Conservation (phyloP, 2,888 invertebrate species). For the Orthosia incerta region DNA sequence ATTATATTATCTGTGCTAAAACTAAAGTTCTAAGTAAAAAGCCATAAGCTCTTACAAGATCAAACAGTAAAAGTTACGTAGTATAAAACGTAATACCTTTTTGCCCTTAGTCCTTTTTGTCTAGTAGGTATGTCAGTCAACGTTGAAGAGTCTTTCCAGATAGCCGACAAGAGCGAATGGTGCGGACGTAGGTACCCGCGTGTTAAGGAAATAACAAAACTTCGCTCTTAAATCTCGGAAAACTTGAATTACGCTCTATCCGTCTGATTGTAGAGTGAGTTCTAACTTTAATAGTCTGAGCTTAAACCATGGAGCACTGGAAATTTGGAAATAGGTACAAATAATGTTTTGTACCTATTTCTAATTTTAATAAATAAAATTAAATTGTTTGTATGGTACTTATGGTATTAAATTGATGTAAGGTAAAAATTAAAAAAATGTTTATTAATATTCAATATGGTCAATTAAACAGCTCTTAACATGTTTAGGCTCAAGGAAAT, state of each 20-base stretch:
- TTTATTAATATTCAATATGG: too few species aligned
- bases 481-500: too few species aligned
- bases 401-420: too few species aligned
- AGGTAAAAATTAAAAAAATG: too few species aligned
- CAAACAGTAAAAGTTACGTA: constrained; percentile 2
- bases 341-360: too few species aligned
- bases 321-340: too few species aligned
- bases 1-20: too few species aligned
- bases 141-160: constrained; percentile 42
- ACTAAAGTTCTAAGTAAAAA: constrained; percentile 21
- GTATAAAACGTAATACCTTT: background rate
- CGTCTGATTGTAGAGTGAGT: background rate
- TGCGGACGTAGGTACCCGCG: background rate
- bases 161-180: background rate
- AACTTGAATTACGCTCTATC: background rate
- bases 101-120: constrained; percentile 18
- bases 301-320: background rate
- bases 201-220: constrained; percentile 30
- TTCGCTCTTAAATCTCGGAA: constrained; percentile 1
- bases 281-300: background rate
- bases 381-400: too few species aligned
- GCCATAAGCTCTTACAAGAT: background rate
- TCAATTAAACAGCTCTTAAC: too few species aligned
- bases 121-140: constrained; percentile 24
- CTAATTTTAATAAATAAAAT: too few species aligned